Evolutionary conservation across 2,888 invertebrate species (phyloP).

Genomic region (Ochropacha duplaris): DNA sequence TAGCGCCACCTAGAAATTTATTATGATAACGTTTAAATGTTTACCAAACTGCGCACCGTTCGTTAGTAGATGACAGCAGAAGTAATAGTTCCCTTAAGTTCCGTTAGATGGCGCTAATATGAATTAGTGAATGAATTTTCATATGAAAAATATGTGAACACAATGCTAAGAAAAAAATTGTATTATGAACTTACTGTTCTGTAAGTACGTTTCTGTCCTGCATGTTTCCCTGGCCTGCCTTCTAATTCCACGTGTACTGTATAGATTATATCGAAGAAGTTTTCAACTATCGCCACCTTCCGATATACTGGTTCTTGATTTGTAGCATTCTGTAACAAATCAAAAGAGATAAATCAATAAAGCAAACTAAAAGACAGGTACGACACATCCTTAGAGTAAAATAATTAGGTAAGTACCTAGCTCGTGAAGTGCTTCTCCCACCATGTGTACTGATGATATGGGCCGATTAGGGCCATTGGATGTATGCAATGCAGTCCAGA

Average conservation of each 20-base stretch:
- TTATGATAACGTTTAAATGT: not conserved
- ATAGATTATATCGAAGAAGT: slow-evolving; percentile 98
- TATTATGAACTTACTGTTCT: slow-evolving; percentile 90
- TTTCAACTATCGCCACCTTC: slow-evolving; percentile 98
- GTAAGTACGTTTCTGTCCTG: slow-evolving; percentile 98
- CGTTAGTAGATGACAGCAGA: not conserved
- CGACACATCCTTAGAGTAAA: no score
- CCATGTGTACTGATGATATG: no score
- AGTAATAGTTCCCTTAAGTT: not conserved
- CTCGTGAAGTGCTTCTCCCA: no score
- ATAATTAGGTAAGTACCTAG: no score
- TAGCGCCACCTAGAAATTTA: not conserved
- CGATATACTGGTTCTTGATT: slow-evolving; percentile 90
- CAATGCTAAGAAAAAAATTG: not conserved
- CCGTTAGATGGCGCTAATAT: slow-evolving; percentile 30
- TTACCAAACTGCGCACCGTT: not conserved
- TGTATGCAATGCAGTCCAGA: no score
- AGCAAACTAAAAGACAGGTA: no score
- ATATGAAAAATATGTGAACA: no score
- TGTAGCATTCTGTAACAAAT: slow-evolving; percentile 85
- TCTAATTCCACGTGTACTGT: slow-evolving; percentile 97
- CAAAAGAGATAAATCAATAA: no score
- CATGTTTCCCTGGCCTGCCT: slow-evolving; percentile 95
- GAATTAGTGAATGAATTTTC: no score
- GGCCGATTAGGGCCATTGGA: no score